Evolutionary conservation across 2,888 invertebrate species (phyloP).

Genomic region (Eristalis intricaria): DNA sequence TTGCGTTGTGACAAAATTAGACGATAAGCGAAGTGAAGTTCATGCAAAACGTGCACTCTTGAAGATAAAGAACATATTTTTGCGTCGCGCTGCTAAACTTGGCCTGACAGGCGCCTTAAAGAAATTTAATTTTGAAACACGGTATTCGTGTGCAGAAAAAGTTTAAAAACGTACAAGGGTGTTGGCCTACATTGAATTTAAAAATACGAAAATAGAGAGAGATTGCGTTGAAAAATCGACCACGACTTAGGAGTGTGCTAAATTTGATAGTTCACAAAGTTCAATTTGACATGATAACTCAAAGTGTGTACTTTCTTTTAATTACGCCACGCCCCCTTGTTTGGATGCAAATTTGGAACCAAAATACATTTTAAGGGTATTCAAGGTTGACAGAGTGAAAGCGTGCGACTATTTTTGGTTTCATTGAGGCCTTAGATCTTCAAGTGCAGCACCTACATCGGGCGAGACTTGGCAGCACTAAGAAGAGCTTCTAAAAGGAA

Average conservation of each 20-base stretch:
- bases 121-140: not conserved
- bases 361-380: not conserved
- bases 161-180: not conserved
- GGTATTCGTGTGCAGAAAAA: not conserved
- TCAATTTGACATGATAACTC: not conserved
- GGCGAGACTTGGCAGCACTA: too few relatives aligned
- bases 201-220: too few relatives aligned
- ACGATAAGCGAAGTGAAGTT: not conserved
- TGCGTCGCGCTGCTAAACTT: not conserved
- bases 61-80: not conserved
- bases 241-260: not conserved
- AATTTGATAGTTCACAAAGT: not conserved
- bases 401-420: too few relatives aligned
- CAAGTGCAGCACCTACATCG: too few relatives aligned
- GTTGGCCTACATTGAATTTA: not conserved
- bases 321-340: not conserved
- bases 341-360: not conserved
- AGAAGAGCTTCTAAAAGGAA: too few relatives aligned
- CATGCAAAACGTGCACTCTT: not conserved
- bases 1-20: not conserved
- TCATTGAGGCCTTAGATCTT: too few relatives aligned
- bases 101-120: not conserved
- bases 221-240: not conserved
- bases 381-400: not conserved
- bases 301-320: not conserved